Base-by-base conservation (phyloP, 2,888 invertebrate genomes). In the Octonoba sinensis region DNA sequence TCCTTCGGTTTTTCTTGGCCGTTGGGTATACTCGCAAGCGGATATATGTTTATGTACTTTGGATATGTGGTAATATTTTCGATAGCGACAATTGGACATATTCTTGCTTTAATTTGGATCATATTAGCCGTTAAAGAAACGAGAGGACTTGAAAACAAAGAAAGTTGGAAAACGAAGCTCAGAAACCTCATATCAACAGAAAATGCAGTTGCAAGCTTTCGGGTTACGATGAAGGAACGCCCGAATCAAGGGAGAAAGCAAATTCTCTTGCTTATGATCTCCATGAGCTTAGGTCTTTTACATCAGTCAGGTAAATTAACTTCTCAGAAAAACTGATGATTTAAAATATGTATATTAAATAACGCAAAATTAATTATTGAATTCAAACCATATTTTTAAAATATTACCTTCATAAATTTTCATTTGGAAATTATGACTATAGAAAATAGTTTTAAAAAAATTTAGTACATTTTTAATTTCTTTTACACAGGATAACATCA, bases 1-100 rank as follows among this genome's bases (percentile, higher is more conserved):
- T 83, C 86, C 71, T 91, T 93, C 85, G 95, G 95, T 88, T 89
- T 95, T 85, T 94, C 94, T 59, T 91, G 91, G 86, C 90, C 91
- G 83, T 13, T 82, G 3, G 75, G 82, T 8, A 22, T 44, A n/a
- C 16, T 62, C 20, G n/a, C 65, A 24, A 75, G 82, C 13, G 82
- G 82, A 57, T 70, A 57, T 51, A n/a, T 82, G 18, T 82, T 18
- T 24, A 46, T 64, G 6, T 70, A 56, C 46, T 47, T 15, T 18
- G 75, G 82, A 13, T 70, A 75, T 36, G 27, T 36, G 1, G 27
- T 57, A 2, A 75, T 75, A 13, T 82, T 72, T 54, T 24, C 44
- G 11, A 24, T 51, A 22, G 54, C 70, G 3, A 49, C 69, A 11
- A 12, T 13, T 16, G 64, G 65, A 8, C 57, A 57, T 47, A n/a